Evolutionary conservation across 1,140 invertebrate genomes (phyloP), one percentile per base, ranked within the genome.

Genomic region (Bombyx mori): DNA sequence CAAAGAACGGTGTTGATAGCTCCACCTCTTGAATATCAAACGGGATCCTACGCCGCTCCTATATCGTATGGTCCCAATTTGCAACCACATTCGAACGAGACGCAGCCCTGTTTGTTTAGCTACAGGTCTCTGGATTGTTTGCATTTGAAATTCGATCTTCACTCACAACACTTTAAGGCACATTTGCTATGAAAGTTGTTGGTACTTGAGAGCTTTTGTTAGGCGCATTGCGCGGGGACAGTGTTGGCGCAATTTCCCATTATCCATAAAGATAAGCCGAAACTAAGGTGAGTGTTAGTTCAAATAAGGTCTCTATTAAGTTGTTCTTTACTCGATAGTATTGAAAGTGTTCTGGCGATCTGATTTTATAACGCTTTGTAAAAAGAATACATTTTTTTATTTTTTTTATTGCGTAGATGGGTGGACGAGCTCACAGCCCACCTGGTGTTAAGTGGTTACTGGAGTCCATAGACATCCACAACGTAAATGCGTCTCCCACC

Each of bases 241-340:
- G 73, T 76, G 75, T 66, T 73, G 65, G 70, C 62, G 74, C 71
- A 73, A 78, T 75, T 66, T 58, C 63, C 69, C 66, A 73, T 81
- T 75, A 79, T 76, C 73, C 75, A 79, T 76, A 77, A 67, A 76
- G 76, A 77, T 81, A 81, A 81, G 66, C 26, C 26, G 63, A 54
- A 58, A 62, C 63, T 63, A 65, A 71, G 65, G 68, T 71, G 62
- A 60, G 65, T 69, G 68, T 75, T 71, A 73, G 67, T 73, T 68
- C 60, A 68, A 71, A 75, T 65, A 68, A 54, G 63, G 66, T 59
- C 59, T 69, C 63, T 75, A 77, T 77, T 75, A 73, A 77, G 75
- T 77, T 75, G 75, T 75, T 73, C 54, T 18, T 49, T 49, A 12
- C 48, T 49, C n/a, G 48, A 22, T 49, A 49, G n/a, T 49, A 22